These are phyloP conservation scores for Pseudachorutes palmiensis DNA, from an alignment of 1,140 invertebrate species.

Conservation along the genomic window DNA sequence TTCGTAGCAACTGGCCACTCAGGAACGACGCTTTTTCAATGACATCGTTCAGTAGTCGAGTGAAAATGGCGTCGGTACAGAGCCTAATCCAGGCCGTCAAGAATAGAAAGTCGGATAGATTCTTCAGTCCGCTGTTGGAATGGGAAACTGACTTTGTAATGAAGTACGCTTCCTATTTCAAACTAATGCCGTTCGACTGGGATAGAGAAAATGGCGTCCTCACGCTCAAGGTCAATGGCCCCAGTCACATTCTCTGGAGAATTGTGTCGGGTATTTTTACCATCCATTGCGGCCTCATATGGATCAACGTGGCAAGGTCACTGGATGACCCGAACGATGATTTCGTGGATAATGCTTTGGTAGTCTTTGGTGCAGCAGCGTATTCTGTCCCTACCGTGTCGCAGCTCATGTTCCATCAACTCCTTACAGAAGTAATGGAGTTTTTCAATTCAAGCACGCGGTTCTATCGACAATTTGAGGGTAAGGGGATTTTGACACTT, in stretches of 20 bases:
- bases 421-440: not conserved
- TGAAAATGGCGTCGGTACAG: too few relatives aligned
- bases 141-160: not conserved
- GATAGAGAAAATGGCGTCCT: not conserved
- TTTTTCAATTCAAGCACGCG: not conserved
- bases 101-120: not conserved
- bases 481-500: not conserved
- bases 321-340: not conserved
- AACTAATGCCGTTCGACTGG: conserved; percentile 1
- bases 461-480: not conserved
- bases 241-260: not conserved
- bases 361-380: not conserved
- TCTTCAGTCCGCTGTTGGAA: not conserved
- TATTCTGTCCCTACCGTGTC: not conserved
- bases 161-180: not conserved
- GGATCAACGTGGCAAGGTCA: not conserved
- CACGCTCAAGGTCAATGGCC: not conserved
- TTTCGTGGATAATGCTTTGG: not conserved
- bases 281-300: not conserved
- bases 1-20: too few relatives aligned
- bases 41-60: too few relatives aligned
- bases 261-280: not conserved
- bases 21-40: too few relatives aligned
- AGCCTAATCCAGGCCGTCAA: too few relatives aligned
- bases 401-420: not conserved